Base-by-base conservation (phyloP, 2,113 vertebrate genomes). In the Podarcis raffonei region DNA sequence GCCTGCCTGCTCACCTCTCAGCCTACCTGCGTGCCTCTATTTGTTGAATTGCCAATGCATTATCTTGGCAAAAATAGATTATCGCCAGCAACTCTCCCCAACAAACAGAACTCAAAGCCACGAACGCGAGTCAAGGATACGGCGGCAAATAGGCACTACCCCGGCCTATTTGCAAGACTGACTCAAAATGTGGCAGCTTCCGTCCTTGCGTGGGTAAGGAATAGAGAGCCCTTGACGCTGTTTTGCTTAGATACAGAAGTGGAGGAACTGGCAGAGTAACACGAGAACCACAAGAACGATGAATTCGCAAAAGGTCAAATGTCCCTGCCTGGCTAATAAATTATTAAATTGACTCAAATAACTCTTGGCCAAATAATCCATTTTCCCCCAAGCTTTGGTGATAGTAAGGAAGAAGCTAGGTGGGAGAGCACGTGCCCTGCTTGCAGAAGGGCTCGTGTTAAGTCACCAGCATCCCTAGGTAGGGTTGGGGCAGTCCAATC, bases 211-310 rank as follows among this genome's bases (percentile, higher is more conserved):
- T 7, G 39, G 57, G 11, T 66, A 77, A 77, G 32, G 66, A 53
- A 72, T 39, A 87, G 59, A 32, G 6, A 72, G 32, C 39, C 66
- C 68, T 81, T 87, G 78, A 74, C 30, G n/a, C 42, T 15, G 5
- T 81, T 87, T 59, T 78, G 25, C 39, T 87, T 87, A 23, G 66
- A 59, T 62, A 87, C 86, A 72, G 48, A 87, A 18, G 9, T 25
- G 18, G n/a, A 87, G 32, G 72, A 81, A 81, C 7, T 59, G 68
- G 66, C 25, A 72, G 68, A 35, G 15, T 1, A 57, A 81, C 25
- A 59, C 35, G 48, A 39, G 68, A 84, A 84, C 48, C 5, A 35
- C 25, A 25, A 72, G 59, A 81, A 81, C 16, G 18, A 8, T 81
- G 53, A 27, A 74, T 37, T 81, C 66, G 62, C 86, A 87, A 53